These are phyloP conservation scores for Philotrypesis tridentata DNA, from an alignment of 1,140 invertebrate genomes.

Conservation along the genomic window DNA sequence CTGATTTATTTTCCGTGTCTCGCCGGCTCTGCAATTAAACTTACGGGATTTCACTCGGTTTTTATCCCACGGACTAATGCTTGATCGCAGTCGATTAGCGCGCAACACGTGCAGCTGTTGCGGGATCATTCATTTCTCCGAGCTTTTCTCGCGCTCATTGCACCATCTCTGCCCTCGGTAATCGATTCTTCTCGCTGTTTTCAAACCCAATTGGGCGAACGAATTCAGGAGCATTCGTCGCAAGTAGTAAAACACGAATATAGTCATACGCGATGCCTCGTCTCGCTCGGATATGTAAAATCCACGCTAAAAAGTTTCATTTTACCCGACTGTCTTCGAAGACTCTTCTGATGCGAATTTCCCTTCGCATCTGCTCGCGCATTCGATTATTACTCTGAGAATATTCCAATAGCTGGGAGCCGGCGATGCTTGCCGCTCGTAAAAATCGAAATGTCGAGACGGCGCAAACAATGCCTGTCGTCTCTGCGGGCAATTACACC, in stretches of 20 bases:
- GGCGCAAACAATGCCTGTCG: not conserved
- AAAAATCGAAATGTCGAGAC: not conserved
- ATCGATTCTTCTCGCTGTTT: too few species aligned
- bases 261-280: not conserved
- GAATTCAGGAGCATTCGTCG: too few species aligned
- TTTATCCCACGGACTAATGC: not conserved
- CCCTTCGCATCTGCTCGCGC: too few species aligned
- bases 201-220: too few species aligned
- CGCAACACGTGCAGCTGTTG: not conserved
- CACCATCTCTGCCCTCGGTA: too few species aligned
- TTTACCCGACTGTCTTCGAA: not conserved
- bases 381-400: not conserved
- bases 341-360: too few species aligned
- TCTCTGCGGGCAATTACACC: not conserved
- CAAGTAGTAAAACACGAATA: not conserved
- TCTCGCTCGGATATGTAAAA: too few species aligned
- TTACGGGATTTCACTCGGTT: not conserved
- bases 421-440: not conserved
- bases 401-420: not conserved
- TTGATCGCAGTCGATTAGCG: conserved; percentile 4
- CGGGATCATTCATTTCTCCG: not conserved
- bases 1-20: conserved; percentile 1
- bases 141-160: not conserved
- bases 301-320: not conserved
- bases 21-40: not conserved